These are phyloP conservation scores for Austrofundulus limnaeus DNA, from an alignment of 2,113 vertebrate genomes.

Conservation along the genomic window DNA sequence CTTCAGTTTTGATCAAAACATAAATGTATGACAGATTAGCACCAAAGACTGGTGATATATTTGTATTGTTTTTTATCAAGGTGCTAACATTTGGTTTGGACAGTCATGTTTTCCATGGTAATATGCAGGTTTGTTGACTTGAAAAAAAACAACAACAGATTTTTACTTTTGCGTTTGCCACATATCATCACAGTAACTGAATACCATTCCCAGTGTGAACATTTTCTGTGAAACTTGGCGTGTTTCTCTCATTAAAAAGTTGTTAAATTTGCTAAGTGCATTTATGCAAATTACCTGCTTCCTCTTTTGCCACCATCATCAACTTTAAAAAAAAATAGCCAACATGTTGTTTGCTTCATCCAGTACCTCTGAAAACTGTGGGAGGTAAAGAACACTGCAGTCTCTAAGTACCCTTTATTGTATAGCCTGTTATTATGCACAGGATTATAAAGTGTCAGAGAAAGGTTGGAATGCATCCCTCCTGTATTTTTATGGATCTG, in stretches of 20 bases:
- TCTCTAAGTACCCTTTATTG: conserved; percentile 9
- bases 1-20: no score
- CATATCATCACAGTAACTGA: not conserved
- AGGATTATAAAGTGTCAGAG: not conserved
- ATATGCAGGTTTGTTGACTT: not conserved
- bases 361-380: not conserved
- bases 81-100: not conserved
- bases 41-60: not conserved
- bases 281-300: conserved; percentile 3
- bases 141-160: not conserved
- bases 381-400: not conserved
- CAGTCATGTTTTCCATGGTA: not conserved
- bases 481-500: conserved; percentile 38
- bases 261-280: conserved; percentile 7
- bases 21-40: no score
- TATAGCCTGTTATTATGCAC: conserved; percentile 7
- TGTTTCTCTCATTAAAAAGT: conserved; percentile 17
- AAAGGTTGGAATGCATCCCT: conserved; percentile 18
- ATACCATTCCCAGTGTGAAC: conserved; percentile 1
- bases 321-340: conserved; percentile 3
- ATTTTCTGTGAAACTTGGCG: not conserved
- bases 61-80: not conserved
- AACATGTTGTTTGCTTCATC: conserved; percentile 1
- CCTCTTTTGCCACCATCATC: not conserved
- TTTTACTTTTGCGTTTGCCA: not conserved